Percentiles rank a stretch among this genome's conserved stretches.
Evolutionary conservation across 1,140 invertebrate species (phyloP).

Genomic region (Drosophila sturtevanti): DNA sequence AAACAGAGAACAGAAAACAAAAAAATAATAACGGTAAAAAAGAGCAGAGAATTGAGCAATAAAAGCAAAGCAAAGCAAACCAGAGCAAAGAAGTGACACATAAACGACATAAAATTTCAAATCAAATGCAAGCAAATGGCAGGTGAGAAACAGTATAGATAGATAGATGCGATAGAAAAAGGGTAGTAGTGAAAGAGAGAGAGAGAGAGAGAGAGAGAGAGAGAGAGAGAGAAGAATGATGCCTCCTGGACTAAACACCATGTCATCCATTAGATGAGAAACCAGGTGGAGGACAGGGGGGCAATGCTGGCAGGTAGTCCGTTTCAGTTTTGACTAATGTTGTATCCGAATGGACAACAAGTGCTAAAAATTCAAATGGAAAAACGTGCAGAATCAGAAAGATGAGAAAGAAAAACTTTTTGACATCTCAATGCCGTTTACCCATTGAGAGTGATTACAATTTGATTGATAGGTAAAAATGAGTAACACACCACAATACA

Average conservation of each 20-base stretch:
- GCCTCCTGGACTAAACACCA: too few species aligned
- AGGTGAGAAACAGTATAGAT: constrained; percentile 46
- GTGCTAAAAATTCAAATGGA: constrained; percentile 58
- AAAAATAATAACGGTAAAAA: constrained; percentile 13
- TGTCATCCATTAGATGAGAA: constrained; percentile 62
- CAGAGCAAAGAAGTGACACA: constrained; percentile 18
- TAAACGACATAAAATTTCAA: constrained; percentile 57
- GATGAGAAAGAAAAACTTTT: constrained; percentile 17
- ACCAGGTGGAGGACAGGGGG: too few species aligned
- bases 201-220: background rate
- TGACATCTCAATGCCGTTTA: constrained; percentile 61
- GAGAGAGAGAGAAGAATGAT: too few species aligned
- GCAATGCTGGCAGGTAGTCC: background rate
- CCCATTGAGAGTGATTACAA: constrained; percentile 12
- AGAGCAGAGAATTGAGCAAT: background rate
- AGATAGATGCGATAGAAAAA: constrained; percentile 1
- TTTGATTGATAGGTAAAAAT: constrained; percentile 18
- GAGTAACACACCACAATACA: background rate
- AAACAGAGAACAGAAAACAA: constrained; percentile 30
- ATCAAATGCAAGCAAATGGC: constrained; percentile 68
- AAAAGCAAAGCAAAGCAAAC: background rate
- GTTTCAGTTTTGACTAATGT: constrained; percentile 35
- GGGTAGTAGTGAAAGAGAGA: background rate
- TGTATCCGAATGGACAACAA: constrained; percentile 44
- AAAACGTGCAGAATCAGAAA: constrained; percentile 29